Percentiles rank a stretch among this genome's conserved stretches.
phyloP scores from a whole-genome alignment of 2,888 invertebrate genomes.

The Portevinia maculata region DNA sequence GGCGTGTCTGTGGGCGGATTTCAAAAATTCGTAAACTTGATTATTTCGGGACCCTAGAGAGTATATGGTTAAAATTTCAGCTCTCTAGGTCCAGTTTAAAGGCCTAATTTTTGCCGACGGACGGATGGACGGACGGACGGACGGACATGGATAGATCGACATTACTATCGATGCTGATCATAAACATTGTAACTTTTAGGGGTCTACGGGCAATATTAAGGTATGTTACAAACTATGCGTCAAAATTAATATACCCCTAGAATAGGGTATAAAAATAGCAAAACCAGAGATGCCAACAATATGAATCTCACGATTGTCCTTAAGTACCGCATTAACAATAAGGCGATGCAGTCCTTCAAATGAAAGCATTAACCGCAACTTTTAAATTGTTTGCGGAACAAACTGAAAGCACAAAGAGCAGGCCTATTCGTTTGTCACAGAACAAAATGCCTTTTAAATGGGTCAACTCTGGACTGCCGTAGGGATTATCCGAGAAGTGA shows the following conservation, averaged over 20 bases:
- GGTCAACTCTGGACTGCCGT: constrained; percentile 3
- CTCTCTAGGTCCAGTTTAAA: too few relatives aligned
- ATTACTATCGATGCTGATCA: too few relatives aligned
- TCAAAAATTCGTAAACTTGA: too few relatives aligned
- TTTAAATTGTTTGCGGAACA: constrained; percentile 44
- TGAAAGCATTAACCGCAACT: constrained; percentile 34
- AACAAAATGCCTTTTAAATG: constrained; percentile 1
- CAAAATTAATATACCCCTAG: neutral
- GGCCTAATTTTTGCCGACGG: too few relatives aligned
- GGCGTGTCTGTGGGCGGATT: too few relatives aligned
- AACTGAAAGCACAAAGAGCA: constrained; percentile 5
- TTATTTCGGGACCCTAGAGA: too few relatives aligned
- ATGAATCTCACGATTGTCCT: neutral
- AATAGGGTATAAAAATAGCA: neutral
- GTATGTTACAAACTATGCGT: too few relatives aligned
- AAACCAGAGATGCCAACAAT: constrained; percentile 8
- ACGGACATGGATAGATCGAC: too few relatives aligned
- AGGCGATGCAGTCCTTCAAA: constrained; percentile 21
- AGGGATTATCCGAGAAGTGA: neutral
- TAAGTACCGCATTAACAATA: constrained; percentile 24
- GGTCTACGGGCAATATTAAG: too few relatives aligned
- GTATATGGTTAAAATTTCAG: too few relatives aligned
- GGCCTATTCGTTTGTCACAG: constrained; percentile 25
- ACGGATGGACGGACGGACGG: too few relatives aligned
- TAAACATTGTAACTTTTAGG: too few relatives aligned